A percentile compares a stretch with the other conserved stretches of the same genome.
Conservation (phyloP, 1,140 invertebrate species). For the Acromyrmex charruanus region DNA sequence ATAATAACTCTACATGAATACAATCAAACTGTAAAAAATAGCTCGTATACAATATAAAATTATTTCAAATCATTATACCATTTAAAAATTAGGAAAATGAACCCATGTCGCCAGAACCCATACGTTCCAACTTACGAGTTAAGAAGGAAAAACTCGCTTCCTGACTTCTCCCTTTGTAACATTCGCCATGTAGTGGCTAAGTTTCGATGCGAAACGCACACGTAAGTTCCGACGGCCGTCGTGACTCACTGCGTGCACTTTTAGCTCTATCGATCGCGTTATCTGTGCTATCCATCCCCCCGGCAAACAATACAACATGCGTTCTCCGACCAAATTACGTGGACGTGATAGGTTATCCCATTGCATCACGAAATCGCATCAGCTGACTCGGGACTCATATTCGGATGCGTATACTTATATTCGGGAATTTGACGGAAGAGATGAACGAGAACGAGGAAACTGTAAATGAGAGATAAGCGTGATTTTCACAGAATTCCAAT, state of each 20-base stretch:
- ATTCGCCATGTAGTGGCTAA: not conserved
- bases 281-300: constrained; percentile 40
- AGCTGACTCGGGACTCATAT: not conserved
- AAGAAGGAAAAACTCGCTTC: too few species aligned
- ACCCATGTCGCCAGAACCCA: too few species aligned
- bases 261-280: constrained; percentile 56
- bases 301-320: constrained; percentile 1
- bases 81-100: too few species aligned
- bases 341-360: not conserved
- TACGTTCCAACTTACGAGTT: too few species aligned
- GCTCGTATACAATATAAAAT: too few species aligned
- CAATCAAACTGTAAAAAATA: too few species aligned
- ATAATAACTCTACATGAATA: too few species aligned
- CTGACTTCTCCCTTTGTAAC: too few species aligned
- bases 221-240: constrained; percentile 32
- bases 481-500: not conserved
- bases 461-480: not conserved
- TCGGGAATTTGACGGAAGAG: not conserved
- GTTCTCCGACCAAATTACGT: constrained; percentile 44
- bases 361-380: not conserved
- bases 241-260: constrained; percentile 55
- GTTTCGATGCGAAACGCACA: constrained; percentile 17
- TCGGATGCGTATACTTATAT: too few species aligned
- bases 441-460: not conserved
- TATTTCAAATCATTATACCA: too few species aligned